Evolutionary conservation across 2,113 vertebrate species (phyloP), one percentile per base, ranked within the genome.

Genomic region (Ptilorrhoa leucosticta): DNA sequence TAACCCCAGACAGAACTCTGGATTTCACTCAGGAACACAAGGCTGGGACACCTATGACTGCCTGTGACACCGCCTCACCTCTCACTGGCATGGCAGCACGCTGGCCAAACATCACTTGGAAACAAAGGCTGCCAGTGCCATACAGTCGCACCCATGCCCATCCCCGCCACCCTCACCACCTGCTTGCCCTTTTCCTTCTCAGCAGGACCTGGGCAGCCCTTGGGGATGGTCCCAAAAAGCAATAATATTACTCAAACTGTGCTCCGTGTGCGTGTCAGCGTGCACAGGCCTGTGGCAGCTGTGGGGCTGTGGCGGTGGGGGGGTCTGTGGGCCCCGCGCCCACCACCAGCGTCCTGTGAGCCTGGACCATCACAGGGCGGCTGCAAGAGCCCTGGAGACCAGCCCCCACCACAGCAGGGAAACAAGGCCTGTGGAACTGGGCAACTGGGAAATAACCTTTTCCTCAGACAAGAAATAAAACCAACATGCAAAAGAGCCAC

Each of bases 301-400:
- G 0, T 4, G 22, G 37, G 27, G 54, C 58, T 66, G 31, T 14
- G 40, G 69, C 7, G 13, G 6, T 5, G 24, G 11, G 21, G 24
- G 39, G 14, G 13, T 4, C 57, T 50, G 35, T 1, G 28, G 15
- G n/a, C 22, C 35, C 47, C 7, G 5, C 0, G 0, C 11, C 26
- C 4, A 1, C 18, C 35, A 6, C 3, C 0, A 18, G 57, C 0
- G 0, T 15, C 27, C 23, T 4, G 2, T 1, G 4, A 30, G 39
- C 35, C 37, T 1, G 28, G 11, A 50, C 35, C 0, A 0, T 11
- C 58, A 20, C 56, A 14, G 61, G 54, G 21, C 0, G 0, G 24
- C 60, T 39, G 7, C 5, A 1, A 17, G 7, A 11, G 35, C 3
- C 1, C 3, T 1, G 1, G 17, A 24, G 60, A 47, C 5, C 45